Evolutionary conservation across 2,797 vertebrate genomes (phyloP).

Genomic region (Clarias platycephalus): DNA sequence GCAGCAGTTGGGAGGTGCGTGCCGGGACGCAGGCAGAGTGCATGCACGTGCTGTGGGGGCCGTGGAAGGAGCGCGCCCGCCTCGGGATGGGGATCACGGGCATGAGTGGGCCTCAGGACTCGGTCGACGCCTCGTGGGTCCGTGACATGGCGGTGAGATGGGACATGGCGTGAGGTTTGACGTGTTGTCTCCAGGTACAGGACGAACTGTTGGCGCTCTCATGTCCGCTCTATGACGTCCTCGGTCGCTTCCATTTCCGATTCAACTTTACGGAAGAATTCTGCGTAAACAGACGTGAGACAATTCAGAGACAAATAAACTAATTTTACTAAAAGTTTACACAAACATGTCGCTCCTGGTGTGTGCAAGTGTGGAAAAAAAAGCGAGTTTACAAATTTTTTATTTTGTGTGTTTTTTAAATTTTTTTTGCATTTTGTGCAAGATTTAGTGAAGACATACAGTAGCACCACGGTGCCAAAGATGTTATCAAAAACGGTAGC

Average conservation of each 20-base stretch:
- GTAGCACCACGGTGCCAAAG: too few species aligned
- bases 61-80: constrained; percentile 96
- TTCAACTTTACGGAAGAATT: background rate
- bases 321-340: background rate
- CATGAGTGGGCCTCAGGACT: constrained; percentile 78
- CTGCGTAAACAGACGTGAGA: constrained; percentile 14
- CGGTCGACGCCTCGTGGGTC: constrained; percentile 50
- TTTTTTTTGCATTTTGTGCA: too few species aligned
- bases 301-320: background rate
- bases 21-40: constrained; percentile 92
- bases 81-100: constrained; percentile 97
- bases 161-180: background rate
- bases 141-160: constrained; percentile 62
- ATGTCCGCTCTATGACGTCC: background rate
- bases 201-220: background rate
- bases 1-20: constrained; percentile 83
- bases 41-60: constrained; percentile 96
- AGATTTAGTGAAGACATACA: too few species aligned
- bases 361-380: background rate
- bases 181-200: background rate
- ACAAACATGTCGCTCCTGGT: background rate
- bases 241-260: background rate
- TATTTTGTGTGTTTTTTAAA: too few species aligned
- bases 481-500: too few species aligned
- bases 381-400: too few species aligned